phyloP scores from a whole-genome alignment of 2,113 vertebrate species.

The Ondatra zibethicus region DNA sequence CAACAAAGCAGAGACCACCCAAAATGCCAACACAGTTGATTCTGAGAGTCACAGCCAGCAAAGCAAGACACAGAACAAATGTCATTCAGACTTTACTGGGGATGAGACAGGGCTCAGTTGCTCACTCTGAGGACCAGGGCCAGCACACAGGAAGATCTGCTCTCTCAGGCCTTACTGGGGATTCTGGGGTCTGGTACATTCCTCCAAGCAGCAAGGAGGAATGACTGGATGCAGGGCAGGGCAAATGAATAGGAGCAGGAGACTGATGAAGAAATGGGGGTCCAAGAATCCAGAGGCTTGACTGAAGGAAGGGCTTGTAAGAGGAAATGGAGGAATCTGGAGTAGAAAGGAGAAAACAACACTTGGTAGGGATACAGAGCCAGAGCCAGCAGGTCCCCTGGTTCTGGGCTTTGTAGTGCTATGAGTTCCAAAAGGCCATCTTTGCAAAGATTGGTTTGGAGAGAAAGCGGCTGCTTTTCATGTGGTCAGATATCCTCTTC shows the following conservation, averaged over 20 bases:
- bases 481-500: constrained; percentile 92
- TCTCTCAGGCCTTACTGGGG: not conserved
- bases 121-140: not conserved
- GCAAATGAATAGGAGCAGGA: not conserved
- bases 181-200: not conserved
- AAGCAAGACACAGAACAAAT: not conserved
- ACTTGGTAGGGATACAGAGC: not conserved
- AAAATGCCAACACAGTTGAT: not conserved
- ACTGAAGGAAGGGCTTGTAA: not conserved
- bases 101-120: not conserved
- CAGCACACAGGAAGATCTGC: not conserved
- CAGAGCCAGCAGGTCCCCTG: not conserved
- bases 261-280: too few relatives aligned
- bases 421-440: constrained; percentile 82
- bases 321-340: too few relatives aligned
- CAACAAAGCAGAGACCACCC: not conserved
- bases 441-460: constrained; percentile 83
- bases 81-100: not conserved
- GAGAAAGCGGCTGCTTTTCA: constrained; percentile 88
- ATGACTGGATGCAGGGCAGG: not conserved
- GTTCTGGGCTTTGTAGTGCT: not conserved
- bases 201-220: not conserved
- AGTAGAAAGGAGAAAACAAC: not conserved
- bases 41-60: not conserved
- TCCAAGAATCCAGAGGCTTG: rapidly evolving